Evolutionary conservation across 1,140 invertebrate species (phyloP), one percentile per base, ranked within the genome.

Genomic region (Sitodiplosis mosellana): DNA sequence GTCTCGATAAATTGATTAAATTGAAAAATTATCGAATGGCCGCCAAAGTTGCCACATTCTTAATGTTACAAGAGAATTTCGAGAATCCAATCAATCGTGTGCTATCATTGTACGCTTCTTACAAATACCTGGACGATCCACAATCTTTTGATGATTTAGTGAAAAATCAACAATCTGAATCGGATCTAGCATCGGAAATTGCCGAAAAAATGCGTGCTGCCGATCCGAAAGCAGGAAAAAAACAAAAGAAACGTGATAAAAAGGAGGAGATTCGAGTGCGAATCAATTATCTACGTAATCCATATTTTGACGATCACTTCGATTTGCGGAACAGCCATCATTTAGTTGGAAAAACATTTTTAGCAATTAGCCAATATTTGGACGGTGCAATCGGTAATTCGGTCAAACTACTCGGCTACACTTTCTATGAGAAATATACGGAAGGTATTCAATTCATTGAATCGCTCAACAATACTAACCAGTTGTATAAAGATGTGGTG

Each of bases 1-100:
- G 92, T n/a, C 73, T 96, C 67, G 79, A 94, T 56, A 67, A 72
- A 33, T 81, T 89, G 53, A 63, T 94, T 17, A 77, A 81, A 56
- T 64, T 69, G 4, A 63, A 79, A 45, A 72, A 90, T 58, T 81
- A 68, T 61, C 61, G 65, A 55, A 74, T 76, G 51, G 90, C 89
- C 10, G 78, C 83, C 0, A 77, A 76, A 60, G 66, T 91, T 17
- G 84, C 86, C 8, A 71, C 72, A 52, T 66, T 87, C 46, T 67
- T 88, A 45, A 90, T 92, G 81, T 61, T 92, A 21, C 89, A 96
- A 67, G 92, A 96, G 70, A 87, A 92, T 56, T 75, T 75, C 52
- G 68, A 70, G 3, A 76, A 87, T 69, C 73, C 77, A 11, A 72
- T 93, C 20, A 70, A 77, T 1, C 76, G 74, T 56, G 61, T 74